Evolutionary conservation across 1,140 invertebrate genomes (phyloP), one percentile per base, ranked within the genome.

Genomic region (Charaxes varanes): DNA sequence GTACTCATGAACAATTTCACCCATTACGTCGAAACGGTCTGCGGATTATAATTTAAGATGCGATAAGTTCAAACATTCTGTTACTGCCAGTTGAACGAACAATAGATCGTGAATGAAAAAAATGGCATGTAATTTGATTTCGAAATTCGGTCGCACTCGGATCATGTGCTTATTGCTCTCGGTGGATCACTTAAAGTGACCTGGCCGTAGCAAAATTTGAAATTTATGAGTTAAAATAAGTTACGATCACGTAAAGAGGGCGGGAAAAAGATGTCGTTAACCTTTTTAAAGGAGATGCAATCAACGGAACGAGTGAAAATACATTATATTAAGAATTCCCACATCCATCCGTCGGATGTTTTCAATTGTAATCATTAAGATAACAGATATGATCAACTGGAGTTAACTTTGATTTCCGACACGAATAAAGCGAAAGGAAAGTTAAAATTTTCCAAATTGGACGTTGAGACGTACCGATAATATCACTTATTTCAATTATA

Each of bases 61-160:
- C 51, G 71, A 72, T 69, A 65, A 67, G 46, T 54, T 53, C 49
- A 56, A 62, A 64, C 52, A 59, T 51, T 46, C 48, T 43, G 57
- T 62, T 57, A 50, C 31, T 41, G 44, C 42, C 32, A 35, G 41
- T n/a, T 26, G 26, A 26, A 30, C 55, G 54, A 63, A 78, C 73
- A 74, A 78, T 78, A 35, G 66, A 26, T 59, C 33, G 55, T 62
- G 53, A 69, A 70, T 44, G 38, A 48, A 63, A 69, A 68, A 77
- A 71, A 59, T 62, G 41, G 52, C 42, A 41, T 57, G 57, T 72
- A 68, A 72, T 73, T 71, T 69, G 28, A 37, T 43, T 43, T 40
- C 31, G 50, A 49, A 41, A 49, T 50, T 52, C 28, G 30, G 22
- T 19, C 35, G 36, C 37, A 50, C 50, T 59, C 56, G 47, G 50